These are phyloP conservation scores for Acrobasis consociella DNA, from an alignment of 2,888 invertebrate species.

Conservation along the genomic window DNA sequence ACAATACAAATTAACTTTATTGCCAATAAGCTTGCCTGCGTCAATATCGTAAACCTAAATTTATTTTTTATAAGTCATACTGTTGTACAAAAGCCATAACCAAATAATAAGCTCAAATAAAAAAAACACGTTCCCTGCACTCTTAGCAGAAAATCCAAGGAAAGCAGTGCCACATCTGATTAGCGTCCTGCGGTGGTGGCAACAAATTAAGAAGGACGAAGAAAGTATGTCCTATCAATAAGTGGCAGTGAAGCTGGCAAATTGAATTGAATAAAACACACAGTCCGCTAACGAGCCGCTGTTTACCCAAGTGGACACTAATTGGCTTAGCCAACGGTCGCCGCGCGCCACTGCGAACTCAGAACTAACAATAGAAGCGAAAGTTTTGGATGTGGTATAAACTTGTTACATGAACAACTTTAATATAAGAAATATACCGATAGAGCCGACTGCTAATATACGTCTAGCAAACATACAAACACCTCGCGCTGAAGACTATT, in stretches of 20 bases:
- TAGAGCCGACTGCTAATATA: no score
- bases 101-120: no score
- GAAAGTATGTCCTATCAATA: slow-evolving; percentile 74
- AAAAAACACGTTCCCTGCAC: no score
- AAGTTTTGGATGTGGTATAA: slow-evolving; percentile 44
- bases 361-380: slow-evolving; percentile 40
- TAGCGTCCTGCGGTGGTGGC: slow-evolving; percentile 23
- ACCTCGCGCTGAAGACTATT: no score
- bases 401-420: slow-evolving; percentile 20
- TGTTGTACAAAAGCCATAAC: no score
- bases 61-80: no score
- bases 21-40: no score
- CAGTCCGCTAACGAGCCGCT: slow-evolving; percentile 81
- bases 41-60: no score
- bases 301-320: slow-evolving; percentile 82
- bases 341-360: slow-evolving; percentile 45
- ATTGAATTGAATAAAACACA: slow-evolving; percentile 82
- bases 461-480: no score
- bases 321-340: slow-evolving; percentile 81
- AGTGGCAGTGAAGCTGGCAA: slow-evolving; percentile 74
- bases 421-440: background rate
- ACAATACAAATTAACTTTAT: no score
- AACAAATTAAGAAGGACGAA: slow-evolving; percentile 62
- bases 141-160: no score
- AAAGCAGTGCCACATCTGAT: background rate